Evolutionary conservation across 2,113 vertebrate species (phyloP).

Genomic region (Oreochromis tanganicae): DNA sequence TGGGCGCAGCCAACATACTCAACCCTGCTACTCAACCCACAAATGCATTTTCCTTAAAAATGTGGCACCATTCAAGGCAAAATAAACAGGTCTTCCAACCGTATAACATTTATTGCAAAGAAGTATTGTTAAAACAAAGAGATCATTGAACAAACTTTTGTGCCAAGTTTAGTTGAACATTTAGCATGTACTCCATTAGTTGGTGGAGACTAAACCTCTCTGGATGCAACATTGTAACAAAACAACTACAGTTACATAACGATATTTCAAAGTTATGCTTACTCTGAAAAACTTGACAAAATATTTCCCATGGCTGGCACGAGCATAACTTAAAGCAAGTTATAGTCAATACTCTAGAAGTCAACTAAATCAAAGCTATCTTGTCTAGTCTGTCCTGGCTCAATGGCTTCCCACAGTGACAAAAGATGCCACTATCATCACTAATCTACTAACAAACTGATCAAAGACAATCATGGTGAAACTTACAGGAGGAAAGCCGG

Average conservation of each 20-base stretch:
- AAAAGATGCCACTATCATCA: not conserved
- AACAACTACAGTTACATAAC: not conserved
- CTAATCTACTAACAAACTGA: constrained; percentile 35
- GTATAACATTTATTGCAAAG: not conserved
- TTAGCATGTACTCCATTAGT: not conserved
- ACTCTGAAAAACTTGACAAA: not conserved
- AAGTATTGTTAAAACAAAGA: not conserved
- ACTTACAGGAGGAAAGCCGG: not conserved
- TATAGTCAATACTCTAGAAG: not conserved
- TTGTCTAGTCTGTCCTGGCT: not conserved
- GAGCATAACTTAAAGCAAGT: not conserved
- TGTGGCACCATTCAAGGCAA: not conserved
- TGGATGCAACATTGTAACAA: not conserved
- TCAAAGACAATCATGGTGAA: constrained; percentile 41
- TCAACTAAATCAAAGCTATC: not conserved
- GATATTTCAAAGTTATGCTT: not conserved
- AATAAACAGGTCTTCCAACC: not conserved
- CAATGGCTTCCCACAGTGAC: not conserved
- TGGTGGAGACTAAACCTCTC: not conserved
- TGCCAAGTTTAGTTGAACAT: not conserved
- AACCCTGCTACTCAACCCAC: not conserved
- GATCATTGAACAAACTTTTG: not conserved
- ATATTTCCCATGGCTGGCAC: not conserved
- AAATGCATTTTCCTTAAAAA: not conserved
- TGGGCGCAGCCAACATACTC: not conserved